Evolutionary conservation across 2,888 invertebrate genomes (phyloP).

Genomic region (Boloria selene): DNA sequence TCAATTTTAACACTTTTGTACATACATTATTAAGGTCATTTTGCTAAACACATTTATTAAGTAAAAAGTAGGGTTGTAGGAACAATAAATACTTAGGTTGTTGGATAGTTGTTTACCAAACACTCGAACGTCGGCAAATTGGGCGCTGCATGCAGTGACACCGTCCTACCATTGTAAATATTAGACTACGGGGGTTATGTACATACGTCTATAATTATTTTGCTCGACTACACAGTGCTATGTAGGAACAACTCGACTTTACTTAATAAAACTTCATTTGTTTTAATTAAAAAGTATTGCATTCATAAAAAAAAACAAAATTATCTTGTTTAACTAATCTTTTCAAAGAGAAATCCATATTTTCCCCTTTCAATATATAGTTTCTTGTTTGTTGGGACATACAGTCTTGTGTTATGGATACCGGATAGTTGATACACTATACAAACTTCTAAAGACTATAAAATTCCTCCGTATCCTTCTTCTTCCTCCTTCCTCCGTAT

Average conservation of each 20-base stretch:
- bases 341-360: too few species aligned
- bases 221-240: constrained; percentile 16
- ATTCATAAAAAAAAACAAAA: too few species aligned
- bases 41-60: constrained; percentile 13
- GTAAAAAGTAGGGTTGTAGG: constrained; percentile 39
- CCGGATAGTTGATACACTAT: too few species aligned
- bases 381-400: too few species aligned
- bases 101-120: constrained; percentile 56
- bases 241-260: neutral
- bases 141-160: constrained; percentile 44
- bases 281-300: too few species aligned
- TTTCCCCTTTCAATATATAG: too few species aligned
- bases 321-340: too few species aligned
- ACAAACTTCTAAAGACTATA: too few species aligned
- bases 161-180: constrained; percentile 33
- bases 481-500: too few species aligned
- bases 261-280: neutral
- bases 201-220: constrained; percentile 32
- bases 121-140: constrained; percentile 56
- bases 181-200: constrained; percentile 26
- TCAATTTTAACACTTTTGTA: constrained; percentile 16
- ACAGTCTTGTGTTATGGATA: too few species aligned
- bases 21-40: constrained; percentile 12
- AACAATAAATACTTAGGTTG: constrained; percentile 52
- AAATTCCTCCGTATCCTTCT: too few species aligned